Percentiles rank a stretch among this genome's conserved stretches.
These are phyloP conservation scores for Maniola jurtina DNA, from an alignment of 1,140 invertebrate species.

Conservation along the genomic window DNA sequence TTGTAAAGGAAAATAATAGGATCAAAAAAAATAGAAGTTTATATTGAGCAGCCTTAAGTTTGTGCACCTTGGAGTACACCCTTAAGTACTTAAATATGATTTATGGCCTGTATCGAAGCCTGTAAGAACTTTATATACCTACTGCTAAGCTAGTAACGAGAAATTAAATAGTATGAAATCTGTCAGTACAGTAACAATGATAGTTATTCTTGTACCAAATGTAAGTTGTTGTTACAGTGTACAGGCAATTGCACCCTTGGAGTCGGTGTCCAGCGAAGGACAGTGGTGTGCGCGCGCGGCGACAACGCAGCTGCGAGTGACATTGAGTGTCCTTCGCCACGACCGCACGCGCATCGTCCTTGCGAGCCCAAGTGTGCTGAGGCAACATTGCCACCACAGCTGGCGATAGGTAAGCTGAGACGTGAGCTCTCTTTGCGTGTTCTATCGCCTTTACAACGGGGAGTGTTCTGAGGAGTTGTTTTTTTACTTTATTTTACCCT, in stretches of 20 bases:
- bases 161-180: no score
- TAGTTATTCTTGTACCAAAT: background rate
- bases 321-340: constrained; percentile 30
- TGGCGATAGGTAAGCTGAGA: constrained; percentile 25
- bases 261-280: constrained; percentile 48
- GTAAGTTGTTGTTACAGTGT: constrained; percentile 41
- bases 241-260: constrained; percentile 46
- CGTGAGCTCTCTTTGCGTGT: no score
- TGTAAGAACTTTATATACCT: no score
- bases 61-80: no score
- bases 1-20: background rate
- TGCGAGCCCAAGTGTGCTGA: constrained; percentile 29
- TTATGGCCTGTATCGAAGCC: no score
- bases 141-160: no score
- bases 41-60: no score
- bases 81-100: no score
- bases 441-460: no score
- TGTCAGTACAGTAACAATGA: background rate
- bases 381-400: constrained; percentile 17
- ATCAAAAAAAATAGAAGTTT: no score
- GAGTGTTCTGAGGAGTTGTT: no score
- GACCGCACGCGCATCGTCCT: constrained; percentile 28
- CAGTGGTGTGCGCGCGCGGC: constrained; percentile 48
- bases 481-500: no score
- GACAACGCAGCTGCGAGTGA: constrained; percentile 30